Base-by-base conservation (phyloP, 2,888 invertebrate genomes). In the Anthophora plumipes region DNA sequence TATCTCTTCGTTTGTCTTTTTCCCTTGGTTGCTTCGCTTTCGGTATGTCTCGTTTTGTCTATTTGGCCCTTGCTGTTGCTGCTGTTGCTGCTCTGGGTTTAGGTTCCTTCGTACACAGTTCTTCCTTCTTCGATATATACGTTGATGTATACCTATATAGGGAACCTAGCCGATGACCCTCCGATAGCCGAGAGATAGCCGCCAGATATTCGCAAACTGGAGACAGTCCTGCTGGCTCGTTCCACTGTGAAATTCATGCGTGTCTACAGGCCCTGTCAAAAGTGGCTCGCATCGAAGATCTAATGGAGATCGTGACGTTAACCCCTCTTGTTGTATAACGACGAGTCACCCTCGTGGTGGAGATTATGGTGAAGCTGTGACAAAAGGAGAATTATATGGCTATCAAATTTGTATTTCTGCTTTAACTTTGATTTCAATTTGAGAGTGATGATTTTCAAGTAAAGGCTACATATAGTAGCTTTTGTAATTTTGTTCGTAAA, bases 171-270 rank as follows among this genome's bases (percentile, higher is more conserved):
- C 85, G 89, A 89, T 89, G 88, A 89, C 87, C 89, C 83, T 78
- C 79, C 84, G 89, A 88, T 89, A 86, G 83, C 80, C 85, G 73
- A 63, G 57, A 89, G 90, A 89, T 89, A 89, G 88, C 85, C 88
- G 85, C 81, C 84, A 90, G 89, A 90, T 88, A 90, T 90, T 90
- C 87, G 89, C 90, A 74, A 89, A 88, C 89, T 83, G 84, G 84
- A 85, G 89, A 89, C 85, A 86, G 80, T 84, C 82, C 74, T 85
- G 69, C 79, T 74, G 71, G 50, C 85, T 77, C 83, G 83, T 77
- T 86, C 77, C 84, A 82, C 67, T 74, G 82, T 85, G 82, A 86
- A 89, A 87, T 88, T 89, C 86, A 80, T 87, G 85, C 85, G 86
- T 86, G 68, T 76, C 84, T 88, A 87, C 79, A 84, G 85, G 83